Percentiles rank a stretch among this genome's conserved stretches.
phyloP scores from a whole-genome alignment of 2,113 vertebrate species.

The Spilogale gracilis region DNA sequence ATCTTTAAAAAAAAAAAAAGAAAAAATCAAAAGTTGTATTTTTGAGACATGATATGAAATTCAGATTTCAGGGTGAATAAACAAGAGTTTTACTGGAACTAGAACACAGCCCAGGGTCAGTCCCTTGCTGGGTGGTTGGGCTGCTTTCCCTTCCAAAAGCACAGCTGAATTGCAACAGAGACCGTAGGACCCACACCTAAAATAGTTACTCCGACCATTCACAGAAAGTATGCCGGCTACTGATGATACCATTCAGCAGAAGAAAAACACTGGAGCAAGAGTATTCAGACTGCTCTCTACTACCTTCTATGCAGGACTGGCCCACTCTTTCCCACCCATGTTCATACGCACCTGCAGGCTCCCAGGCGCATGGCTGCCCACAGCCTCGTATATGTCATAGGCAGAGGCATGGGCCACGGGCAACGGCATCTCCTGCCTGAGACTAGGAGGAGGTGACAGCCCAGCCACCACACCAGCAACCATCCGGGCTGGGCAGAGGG shows the following conservation, averaged over 20 bases:
- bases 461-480: rapidly evolving
- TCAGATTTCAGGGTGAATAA: background rate
- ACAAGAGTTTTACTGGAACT: background rate
- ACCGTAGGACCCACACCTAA: background rate
- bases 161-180: background rate
- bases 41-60: background rate
- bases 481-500: background rate
- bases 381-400: background rate
- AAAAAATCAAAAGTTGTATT: background rate
- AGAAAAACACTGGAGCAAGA: rapidly evolving
- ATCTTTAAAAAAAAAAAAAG: no score
- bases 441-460: background rate
- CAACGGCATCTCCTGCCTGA: background rate
- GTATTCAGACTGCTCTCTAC: rapidly evolving
- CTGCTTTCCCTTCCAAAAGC: background rate
- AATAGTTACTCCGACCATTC: background rate
- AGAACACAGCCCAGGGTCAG: background rate
- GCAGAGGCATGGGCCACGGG: background rate
- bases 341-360: background rate
- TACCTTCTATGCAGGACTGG: background rate
- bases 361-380: background rate
- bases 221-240: background rate
- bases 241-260: background rate
- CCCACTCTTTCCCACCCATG: background rate
- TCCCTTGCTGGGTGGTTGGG: background rate